Evolutionary conservation across 1,140 invertebrate species (phyloP), one percentile per base, ranked within the genome.

Genomic region (Nasonia longicornis): DNA sequence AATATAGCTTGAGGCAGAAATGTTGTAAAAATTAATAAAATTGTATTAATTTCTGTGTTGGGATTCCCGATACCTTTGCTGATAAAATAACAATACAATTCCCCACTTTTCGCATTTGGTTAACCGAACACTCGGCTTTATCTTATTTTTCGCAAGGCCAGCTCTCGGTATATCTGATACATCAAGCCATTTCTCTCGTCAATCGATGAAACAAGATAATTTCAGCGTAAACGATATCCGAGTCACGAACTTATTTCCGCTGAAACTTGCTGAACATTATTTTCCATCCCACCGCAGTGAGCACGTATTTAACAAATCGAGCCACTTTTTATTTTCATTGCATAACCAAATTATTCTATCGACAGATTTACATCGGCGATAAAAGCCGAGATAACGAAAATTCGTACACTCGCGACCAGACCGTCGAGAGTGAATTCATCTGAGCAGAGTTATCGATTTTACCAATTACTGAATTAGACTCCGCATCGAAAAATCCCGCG

Each of bases 171-270:
- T 31, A 45, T 29, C 31, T 64, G 52, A 72, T 71, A 38, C 63
- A 69, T 58, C 26, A 10, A 77, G 22, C 42, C 22, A 69, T n/a
- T 77, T 42, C 31, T 66, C 20, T 29, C 20, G 66, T n/a, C n/a
- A 69, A n/a, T 48, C 45, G 66, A 52, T 35, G 67, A 35, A 78
- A 78, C 69, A 78, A 78, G 66, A 70, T 78, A 78, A 78, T 70
- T 69, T 14, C 31, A 78, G 8, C 66, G 29, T 26, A 7, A 52
- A 35, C 22, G 66, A 69, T 52, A 52, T 58, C 20, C 8, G 42
- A 52, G 29, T 20, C n/a, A 78, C 8, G 26, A 26, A 70, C 26
- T 52, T 70, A 52, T 78, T 52, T 70, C 66, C 29, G 66, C 35
- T 52, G 3, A 48, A 35, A 38, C 35, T 11, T 66, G 7, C 38